Evolutionary conservation across 2,113 vertebrate species (phyloP), one percentile per base, ranked within the genome.

Genomic region (Danionella cerebrum): DNA sequence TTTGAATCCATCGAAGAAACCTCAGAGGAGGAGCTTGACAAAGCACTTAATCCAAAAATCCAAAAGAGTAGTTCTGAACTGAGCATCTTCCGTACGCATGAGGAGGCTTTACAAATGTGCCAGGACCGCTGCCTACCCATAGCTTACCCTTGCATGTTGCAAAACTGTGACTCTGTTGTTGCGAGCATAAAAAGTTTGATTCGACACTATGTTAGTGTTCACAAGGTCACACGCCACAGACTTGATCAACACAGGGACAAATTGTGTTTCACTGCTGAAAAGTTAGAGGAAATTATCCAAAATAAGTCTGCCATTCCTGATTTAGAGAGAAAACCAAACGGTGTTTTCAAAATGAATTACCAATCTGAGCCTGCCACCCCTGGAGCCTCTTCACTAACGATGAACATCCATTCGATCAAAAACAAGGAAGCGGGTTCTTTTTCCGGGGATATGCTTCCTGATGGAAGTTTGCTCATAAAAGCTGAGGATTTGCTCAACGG

Each of bases 31-130:
- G 14, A 25, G 27, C 14, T 25, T 2, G 35, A 5, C 14, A 12
- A 21, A 5, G 52, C 35, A 14, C 19, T 8, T 10, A 14, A 11
- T 11, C 16, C 19, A 42, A 18, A 31, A 14, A 47, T 9, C 5
- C 59, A 18, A 8, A 75, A 41, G 3, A 70, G 29, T 4, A 3
- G 2, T n/a, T 63, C 22, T 33, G 59, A 63, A 0, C 10, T 22
- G 11, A 41, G 76, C 31, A 70, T 80, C 45, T 82, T 78, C 69
- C 83, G 85, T 39, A 87, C 88, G 12, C 84, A 84, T 10, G 92
- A 94, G 69, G 95, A 98, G 83, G 96, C 95, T 14, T 82, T 98
- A 14, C 90, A 94, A 66, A 95, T 98, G 95, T 98, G 96, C 65
- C 89, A 91, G 52, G 92, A 95, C 79, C 91, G 92, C 8, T 90